Percentiles rank a stretch among this genome's conserved stretches.
Evolutionary conservation across 1,140 invertebrate species (phyloP).

Genomic region (Andrena cerasifolii): DNA sequence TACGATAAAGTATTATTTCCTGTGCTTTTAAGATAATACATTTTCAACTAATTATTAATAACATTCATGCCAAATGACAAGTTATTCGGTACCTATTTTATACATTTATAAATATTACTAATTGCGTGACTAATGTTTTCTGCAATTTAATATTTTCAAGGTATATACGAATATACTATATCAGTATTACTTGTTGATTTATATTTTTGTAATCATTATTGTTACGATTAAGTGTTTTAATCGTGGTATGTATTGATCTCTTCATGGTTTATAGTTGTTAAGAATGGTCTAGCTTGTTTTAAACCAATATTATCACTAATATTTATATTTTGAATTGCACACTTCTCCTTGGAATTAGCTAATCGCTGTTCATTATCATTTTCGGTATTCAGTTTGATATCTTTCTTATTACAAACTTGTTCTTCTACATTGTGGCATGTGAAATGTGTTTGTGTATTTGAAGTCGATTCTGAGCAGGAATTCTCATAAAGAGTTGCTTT

Average conservation of each 20-base stretch:
- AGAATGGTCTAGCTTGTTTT: background rate
- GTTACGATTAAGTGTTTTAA: background rate
- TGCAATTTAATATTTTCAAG: background rate
- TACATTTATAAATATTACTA: too few species aligned
- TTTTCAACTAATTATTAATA: background rate
- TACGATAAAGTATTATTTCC: background rate
- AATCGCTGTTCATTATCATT: background rate
- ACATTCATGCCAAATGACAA: too few species aligned
- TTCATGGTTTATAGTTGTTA: background rate
- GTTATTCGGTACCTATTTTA: too few species aligned
- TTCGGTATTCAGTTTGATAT: background rate
- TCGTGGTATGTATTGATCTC: background rate
- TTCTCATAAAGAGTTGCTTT: background rate
- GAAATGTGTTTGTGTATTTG: background rate
- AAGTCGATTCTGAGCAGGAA: background rate
- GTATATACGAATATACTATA: too few species aligned
- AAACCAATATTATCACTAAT: background rate
- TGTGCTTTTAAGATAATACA: too few species aligned
- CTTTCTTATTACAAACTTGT: background rate
- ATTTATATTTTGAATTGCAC: background rate
- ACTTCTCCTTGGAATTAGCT: background rate
- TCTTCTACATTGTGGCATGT: background rate
- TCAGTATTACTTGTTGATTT: background rate
- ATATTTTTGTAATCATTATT: background rate
- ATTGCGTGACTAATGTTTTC: conserved; percentile 54